Evolutionary conservation across 1,140 invertebrate species (phyloP).

Genomic region (Centruroides vittatus): DNA sequence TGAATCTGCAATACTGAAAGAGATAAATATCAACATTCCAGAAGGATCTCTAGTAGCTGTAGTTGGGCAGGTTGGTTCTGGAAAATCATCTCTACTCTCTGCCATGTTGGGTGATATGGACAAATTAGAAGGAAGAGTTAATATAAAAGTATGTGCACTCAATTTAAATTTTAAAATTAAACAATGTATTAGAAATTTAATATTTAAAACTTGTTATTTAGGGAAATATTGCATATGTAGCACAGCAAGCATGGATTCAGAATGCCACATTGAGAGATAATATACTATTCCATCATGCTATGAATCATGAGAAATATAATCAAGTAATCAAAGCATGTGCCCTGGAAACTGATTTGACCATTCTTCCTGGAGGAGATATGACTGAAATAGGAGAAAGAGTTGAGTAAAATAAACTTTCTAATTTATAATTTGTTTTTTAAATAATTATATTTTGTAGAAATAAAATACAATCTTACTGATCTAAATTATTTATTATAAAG

Average conservation of each 20-base stretch:
- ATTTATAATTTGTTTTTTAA: neutral
- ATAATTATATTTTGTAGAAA: neutral
- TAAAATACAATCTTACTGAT: neutral
- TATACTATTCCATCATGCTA: slow-evolving; percentile 42
- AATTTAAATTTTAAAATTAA: neutral
- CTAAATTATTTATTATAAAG: neutral
- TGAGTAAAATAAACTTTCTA: neutral
- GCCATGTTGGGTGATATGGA: slow-evolving; percentile 43
- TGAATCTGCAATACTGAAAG: slow-evolving; percentile 12
- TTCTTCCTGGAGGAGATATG: slow-evolving; percentile 31
- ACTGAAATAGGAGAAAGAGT: slow-evolving; percentile 37
- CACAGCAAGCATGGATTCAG: slow-evolving; percentile 45
- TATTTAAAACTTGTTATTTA: slow-evolving; percentile 10
- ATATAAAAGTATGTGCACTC: slow-evolving; percentile 17
- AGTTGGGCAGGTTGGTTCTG: slow-evolving; percentile 34
- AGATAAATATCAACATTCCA: slow-evolving; percentile 20
- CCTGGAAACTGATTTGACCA: slow-evolving; percentile 19
- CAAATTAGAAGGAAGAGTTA: slow-evolving; percentile 25
- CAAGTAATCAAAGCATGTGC: slow-evolving; percentile 24
- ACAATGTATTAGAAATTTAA: neutral
- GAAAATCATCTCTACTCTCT: slow-evolving; percentile 37
- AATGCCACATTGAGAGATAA: slow-evolving; percentile 38
- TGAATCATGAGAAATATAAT: slow-evolving; percentile 25
- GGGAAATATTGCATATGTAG: slow-evolving; percentile 33
- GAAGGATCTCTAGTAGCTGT: slow-evolving; percentile 30